These are phyloP conservation scores for Rhineura floridana DNA, from an alignment of 2,113 vertebrate genomes.

Conservation along the genomic window DNA sequence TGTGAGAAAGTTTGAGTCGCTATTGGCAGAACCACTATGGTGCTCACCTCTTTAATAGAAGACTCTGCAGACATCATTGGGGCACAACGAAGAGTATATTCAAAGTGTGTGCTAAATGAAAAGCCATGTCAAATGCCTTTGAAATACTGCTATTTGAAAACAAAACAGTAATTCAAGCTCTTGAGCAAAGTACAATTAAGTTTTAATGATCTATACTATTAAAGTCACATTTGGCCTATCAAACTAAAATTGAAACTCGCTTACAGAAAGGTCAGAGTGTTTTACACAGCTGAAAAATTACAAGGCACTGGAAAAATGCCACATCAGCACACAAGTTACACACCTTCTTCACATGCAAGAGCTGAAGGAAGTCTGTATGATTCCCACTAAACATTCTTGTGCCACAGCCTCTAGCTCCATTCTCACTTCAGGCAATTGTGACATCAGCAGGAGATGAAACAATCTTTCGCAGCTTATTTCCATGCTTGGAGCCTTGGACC, in stretches of 20 bases:
- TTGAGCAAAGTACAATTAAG: neutral
- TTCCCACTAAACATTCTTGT: neutral
- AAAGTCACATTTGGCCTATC: neutral
- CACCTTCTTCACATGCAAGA: neutral
- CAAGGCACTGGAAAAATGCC: neutral
- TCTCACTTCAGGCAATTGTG: neutral
- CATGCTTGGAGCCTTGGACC: neutral
- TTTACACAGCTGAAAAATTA: neutral
- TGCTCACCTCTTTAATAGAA: neutral
- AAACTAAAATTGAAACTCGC: neutral
- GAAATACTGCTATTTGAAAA: no score
- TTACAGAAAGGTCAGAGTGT: neutral
- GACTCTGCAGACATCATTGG: no score
- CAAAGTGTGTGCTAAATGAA: neutral
- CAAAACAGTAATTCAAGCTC: no score
- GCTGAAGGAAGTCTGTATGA: neutral
- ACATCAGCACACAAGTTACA: neutral
- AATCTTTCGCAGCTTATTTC: neutral
- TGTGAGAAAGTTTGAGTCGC: neutral
- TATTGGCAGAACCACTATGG: neutral
- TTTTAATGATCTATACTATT: neutral
- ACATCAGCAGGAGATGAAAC: slow-evolving; percentile 5
- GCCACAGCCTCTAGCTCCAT: neutral
- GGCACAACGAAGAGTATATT: neutral
- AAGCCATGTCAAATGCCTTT: neutral